A percentile compares a stretch with the other conserved stretches of the same genome.
Conservation (phyloP, 2,113 vertebrate genomes). For the Phrynosoma platyrhinos region DNA sequence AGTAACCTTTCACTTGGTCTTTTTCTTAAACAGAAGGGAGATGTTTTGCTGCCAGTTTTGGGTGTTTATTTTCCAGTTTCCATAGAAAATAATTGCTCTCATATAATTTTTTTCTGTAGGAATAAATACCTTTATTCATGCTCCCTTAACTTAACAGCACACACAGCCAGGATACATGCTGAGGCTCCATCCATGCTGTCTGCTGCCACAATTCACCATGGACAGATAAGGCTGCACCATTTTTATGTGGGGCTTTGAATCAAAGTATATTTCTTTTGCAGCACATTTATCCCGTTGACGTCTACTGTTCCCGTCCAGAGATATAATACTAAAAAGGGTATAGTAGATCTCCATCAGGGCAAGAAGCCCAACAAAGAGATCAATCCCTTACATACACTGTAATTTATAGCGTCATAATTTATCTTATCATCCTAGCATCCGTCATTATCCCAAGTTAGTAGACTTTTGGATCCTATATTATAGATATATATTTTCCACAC, state of each 20-base stretch:
- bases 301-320: constrained; percentile 66
- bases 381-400: not conserved
- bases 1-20: constrained; percentile 67
- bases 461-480: not conserved
- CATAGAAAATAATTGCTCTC: constrained; percentile 82
- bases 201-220: constrained; percentile 52
- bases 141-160: constrained; percentile 64
- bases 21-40: constrained; percentile 43
- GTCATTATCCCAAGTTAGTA: constrained; percentile 15
- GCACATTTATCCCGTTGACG: constrained; percentile 65
- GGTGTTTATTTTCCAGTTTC: constrained; percentile 81
- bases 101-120: constrained; percentile 72
- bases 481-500: not conserved
- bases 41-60: constrained; percentile 68
- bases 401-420: not conserved
- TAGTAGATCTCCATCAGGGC: constrained; percentile 40
- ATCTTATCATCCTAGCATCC: not conserved
- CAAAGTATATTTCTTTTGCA: constrained; percentile 56
- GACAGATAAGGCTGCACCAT: constrained; percentile 63
- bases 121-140: constrained; percentile 79
- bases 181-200: constrained; percentile 67
- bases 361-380: not conserved
- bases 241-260: constrained; percentile 67
- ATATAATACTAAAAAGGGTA: constrained; percentile 60
- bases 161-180: constrained; percentile 65